Evolutionary conservation across 2,888 invertebrate genomes (phyloP).

Genomic region (Eucriotettix oculatus): DNA sequence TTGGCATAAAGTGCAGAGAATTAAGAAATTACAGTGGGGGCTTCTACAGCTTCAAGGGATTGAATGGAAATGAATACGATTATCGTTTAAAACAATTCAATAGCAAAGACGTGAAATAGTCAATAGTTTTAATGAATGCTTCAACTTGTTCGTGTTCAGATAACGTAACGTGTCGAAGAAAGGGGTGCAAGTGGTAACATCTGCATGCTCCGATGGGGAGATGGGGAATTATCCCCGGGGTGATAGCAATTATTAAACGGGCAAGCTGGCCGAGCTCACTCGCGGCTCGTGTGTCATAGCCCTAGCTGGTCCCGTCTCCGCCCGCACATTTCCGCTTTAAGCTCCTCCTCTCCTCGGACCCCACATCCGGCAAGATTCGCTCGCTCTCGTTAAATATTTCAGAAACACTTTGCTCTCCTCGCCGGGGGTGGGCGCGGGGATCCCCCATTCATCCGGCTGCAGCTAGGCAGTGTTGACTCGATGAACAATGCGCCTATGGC

Average conservation of each 20-base stretch:
- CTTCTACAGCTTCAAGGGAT: too few species aligned
- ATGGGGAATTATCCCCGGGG: background rate
- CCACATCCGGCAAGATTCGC: background rate
- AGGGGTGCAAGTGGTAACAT: background rate
- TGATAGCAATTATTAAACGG: background rate
- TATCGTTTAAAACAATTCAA: too few species aligned
- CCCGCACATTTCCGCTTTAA: background rate
- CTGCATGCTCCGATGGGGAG: background rate
- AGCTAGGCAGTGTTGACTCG: slow-evolving; percentile 2
- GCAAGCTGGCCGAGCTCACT: background rate
- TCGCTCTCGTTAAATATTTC: background rate
- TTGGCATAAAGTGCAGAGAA: too few species aligned
- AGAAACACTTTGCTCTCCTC: background rate
- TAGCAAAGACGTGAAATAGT: too few species aligned
- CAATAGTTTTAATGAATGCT: too few species aligned
- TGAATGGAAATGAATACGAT: too few species aligned
- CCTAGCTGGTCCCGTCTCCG: background rate
- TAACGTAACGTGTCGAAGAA: too few species aligned
- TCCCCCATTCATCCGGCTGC: background rate
- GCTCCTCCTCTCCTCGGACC: background rate
- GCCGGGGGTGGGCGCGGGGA: background rate
- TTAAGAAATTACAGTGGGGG: too few species aligned
- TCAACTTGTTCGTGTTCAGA: too few species aligned
- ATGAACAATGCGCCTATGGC: slow-evolving; percentile 4
- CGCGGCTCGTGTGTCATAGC: background rate